Evolutionary conservation across 2,113 vertebrate genomes (phyloP).

Genomic region (Scomber japonicus): DNA sequence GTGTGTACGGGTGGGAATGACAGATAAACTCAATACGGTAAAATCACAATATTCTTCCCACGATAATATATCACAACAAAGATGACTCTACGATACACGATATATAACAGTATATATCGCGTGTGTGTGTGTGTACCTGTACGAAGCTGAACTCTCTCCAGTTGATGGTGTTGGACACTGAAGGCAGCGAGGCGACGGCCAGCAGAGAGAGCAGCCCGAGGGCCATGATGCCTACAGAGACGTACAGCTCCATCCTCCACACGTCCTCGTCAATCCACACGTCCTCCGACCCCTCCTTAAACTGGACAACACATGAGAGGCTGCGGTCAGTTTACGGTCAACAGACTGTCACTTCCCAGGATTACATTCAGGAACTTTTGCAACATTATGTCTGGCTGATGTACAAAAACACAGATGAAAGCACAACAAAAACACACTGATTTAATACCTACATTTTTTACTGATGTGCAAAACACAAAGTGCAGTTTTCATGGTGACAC

Average conservation of each 20-base stretch:
- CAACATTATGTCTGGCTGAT: not conserved
- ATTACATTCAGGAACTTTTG: no score
- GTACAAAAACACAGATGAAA: not conserved
- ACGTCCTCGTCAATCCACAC: conserved; percentile 92
- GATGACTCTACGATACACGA: no score
- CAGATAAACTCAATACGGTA: no score
- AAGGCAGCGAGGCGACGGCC: conserved; percentile 94
- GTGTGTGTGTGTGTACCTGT: conserved; percentile 84
- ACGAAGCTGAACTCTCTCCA: conserved; percentile 98
- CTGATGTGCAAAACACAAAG: no score
- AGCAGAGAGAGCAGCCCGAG: conserved; percentile 92
- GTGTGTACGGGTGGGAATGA: no score
- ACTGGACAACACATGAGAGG: conserved; percentile 74
- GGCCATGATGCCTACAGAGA: conserved; percentile 93
- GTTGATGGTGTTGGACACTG: conserved; percentile 91
- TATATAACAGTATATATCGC: no score
- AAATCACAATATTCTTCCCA: no score
- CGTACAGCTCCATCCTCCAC: conserved; percentile 97
- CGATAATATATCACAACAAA: no score
- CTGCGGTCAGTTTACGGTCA: no score
- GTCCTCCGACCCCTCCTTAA: conserved; percentile 82
- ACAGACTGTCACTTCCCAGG: not conserved
- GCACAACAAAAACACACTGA: not conserved
- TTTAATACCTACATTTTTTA: not conserved
- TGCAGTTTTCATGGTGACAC: no score